These are phyloP conservation scores for Turdus rufiventris DNA, from an alignment of 2,113 vertebrate species.

Conservation along the genomic window DNA sequence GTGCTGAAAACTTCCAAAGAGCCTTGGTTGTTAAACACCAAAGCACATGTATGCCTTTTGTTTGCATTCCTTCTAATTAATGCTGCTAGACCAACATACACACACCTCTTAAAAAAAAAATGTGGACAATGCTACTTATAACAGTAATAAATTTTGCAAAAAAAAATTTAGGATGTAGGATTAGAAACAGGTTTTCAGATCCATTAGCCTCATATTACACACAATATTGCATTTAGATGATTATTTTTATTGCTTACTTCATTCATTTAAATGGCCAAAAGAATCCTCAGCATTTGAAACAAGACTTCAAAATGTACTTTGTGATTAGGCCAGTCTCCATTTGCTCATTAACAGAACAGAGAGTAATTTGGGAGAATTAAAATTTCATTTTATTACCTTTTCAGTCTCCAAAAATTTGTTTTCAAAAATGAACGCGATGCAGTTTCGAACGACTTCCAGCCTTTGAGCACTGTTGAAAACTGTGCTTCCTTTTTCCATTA, in stretches of 20 bases:
- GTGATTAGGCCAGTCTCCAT: background rate
- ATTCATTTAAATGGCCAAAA: conserved; percentile 25
- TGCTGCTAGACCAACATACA: background rate
- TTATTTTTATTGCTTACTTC: background rate
- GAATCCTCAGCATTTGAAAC: background rate
- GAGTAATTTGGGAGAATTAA: background rate
- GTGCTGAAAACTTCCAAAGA: background rate
- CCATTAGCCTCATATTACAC: background rate
- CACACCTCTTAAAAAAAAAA: background rate
- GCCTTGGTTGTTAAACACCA: background rate
- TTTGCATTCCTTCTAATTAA: background rate
- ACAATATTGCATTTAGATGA: background rate
- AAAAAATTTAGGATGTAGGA: background rate
- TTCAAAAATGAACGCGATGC: conserved; percentile 94
- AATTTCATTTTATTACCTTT: conserved; percentile 81
- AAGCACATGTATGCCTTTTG: background rate
- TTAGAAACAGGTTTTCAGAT: background rate
- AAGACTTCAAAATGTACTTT: background rate
- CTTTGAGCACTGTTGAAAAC: conserved; percentile 97
- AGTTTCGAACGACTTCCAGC: conserved; percentile 94
- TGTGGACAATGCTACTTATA: background rate
- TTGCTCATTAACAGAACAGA: background rate
- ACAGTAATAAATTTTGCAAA: background rate
- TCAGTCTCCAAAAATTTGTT: conserved; percentile 96
- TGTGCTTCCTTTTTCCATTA: conserved; percentile 85